Evolutionary conservation across 2,888 invertebrate genomes (phyloP).

Genomic region (Philopedon plagiatum): DNA sequence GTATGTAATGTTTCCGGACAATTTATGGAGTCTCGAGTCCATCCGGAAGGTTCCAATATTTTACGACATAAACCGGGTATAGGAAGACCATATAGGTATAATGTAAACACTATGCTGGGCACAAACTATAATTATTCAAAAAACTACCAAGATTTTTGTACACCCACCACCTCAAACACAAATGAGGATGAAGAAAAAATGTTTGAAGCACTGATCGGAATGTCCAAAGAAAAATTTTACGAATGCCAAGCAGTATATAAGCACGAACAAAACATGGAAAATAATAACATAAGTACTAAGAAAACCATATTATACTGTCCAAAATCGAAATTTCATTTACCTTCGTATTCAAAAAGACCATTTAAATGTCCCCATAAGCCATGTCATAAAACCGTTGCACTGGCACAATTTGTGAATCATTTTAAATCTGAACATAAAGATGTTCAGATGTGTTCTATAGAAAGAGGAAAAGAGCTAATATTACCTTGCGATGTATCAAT

Average conservation of each 20-base stretch:
- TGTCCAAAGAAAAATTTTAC: conserved; percentile 43
- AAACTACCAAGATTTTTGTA: conserved; percentile 42
- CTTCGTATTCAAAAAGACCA: conserved; percentile 52
- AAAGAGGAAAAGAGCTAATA: conserved; percentile 59
- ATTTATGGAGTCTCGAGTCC: conserved; percentile 55
- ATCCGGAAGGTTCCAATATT: conserved; percentile 60
- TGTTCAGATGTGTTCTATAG: conserved; percentile 57
- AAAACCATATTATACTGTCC: background rate
- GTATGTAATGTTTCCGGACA: conserved; percentile 55
- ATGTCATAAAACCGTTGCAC: conserved; percentile 63
- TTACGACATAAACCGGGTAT: conserved; percentile 63
- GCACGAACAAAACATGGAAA: background rate
- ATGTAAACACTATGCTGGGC: conserved; percentile 47
- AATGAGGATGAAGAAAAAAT: conserved; percentile 42
- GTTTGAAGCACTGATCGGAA: conserved; percentile 45
- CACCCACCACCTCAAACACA: conserved; percentile 25
- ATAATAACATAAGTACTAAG: background rate
- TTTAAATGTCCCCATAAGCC: conserved; percentile 63
- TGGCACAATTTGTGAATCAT: conserved; percentile 63
- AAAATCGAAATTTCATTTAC: conserved; percentile 39
- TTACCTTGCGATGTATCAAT: conserved; percentile 59
- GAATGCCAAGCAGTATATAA: conserved; percentile 14
- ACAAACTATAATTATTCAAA: conserved; percentile 32
- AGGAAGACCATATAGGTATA: conserved; percentile 61
- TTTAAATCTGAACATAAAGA: conserved; percentile 65